These are phyloP conservation scores for Priocnemis perturbator DNA, from an alignment of 2,888 invertebrate genomes.

Conservation along the genomic window DNA sequence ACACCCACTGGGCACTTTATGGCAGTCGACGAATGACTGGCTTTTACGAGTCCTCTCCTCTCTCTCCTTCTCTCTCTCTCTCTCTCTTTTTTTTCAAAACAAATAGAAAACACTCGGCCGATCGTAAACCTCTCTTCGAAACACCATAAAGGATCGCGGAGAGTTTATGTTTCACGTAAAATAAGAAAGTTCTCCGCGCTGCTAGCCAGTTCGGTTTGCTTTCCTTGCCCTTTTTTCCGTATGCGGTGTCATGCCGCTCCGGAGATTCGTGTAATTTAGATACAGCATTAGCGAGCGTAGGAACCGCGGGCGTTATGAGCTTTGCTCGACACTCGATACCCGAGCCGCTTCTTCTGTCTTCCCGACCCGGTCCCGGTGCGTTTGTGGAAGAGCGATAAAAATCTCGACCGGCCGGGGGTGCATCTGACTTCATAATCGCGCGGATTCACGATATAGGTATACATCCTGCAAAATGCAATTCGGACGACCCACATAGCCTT, in stretches of 20 bases:
- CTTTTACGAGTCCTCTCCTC: conserved; percentile 45
- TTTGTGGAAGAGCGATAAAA: conserved; percentile 3
- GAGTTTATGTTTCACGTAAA: conserved; percentile 9
- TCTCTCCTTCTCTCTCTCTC: neutral
- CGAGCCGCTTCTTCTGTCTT: neutral
- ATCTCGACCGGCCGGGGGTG: neutral
- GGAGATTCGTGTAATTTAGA: too few relatives aligned
- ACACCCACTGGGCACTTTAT: conserved; percentile 58
- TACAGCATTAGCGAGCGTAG: neutral
- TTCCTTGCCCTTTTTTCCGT: neutral
- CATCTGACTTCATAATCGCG: neutral
- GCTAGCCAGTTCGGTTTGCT: neutral
- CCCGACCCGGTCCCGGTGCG: neutral
- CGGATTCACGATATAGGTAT: neutral
- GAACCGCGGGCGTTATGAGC: neutral
- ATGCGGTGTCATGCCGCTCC: neutral
- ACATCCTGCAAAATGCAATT: neutral
- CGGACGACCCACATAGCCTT: too few relatives aligned
- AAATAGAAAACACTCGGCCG: conserved; percentile 40
- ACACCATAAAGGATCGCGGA: conserved; percentile 12
- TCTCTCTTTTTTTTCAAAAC: conserved; percentile 40
- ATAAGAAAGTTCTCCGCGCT: neutral
- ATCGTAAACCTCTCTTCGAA: conserved; percentile 46
- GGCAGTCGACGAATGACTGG: conserved; percentile 30
- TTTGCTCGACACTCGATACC: neutral